Conservation (phyloP, 2,888 invertebrate species). For the Temnothorax unifasciatus region DNA sequence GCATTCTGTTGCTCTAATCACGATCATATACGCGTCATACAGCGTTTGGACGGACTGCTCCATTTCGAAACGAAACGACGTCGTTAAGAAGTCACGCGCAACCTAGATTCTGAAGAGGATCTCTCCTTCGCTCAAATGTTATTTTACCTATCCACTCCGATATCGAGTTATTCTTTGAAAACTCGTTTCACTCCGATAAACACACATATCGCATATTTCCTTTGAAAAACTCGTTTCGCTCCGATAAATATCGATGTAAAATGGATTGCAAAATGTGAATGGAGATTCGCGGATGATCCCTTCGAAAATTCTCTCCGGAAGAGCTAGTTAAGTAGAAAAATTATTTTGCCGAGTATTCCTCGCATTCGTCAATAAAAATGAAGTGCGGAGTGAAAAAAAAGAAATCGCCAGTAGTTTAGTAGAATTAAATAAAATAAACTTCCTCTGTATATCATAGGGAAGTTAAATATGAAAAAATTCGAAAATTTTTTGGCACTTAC, state of each 20-base stretch:
- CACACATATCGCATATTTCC: conserved; percentile 21
- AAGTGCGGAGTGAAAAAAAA: neutral
- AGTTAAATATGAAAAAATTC: neutral
- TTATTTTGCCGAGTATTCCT: neutral
- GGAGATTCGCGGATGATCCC: neutral
- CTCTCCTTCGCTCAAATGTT: conserved; percentile 25
- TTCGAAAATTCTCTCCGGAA: neutral
- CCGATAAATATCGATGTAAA: conserved; percentile 46
- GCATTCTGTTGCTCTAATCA: conserved; percentile 32
- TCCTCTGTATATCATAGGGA: neutral
- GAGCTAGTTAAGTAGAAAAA: conserved; percentile 13
- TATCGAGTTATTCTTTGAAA: conserved; percentile 40
- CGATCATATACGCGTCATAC: conserved; percentile 31
- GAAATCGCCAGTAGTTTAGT: neutral
- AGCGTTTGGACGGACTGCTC: conserved; percentile 2
- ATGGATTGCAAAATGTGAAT: conserved; percentile 16
- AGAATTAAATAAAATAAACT: neutral
- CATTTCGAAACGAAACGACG: conserved; percentile 52
- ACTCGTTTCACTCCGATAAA: conserved; percentile 40
- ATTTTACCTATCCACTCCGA: conserved; percentile 2
- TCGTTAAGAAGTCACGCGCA: conserved; percentile 52
- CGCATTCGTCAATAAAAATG: neutral
- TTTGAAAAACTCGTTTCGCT: conserved; percentile 40
- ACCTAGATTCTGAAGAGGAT: conserved; percentile 56
- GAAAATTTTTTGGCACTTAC: neutral